Percentiles rank a stretch among this genome's conserved stretches.
Evolutionary conservation across 2,113 vertebrate genomes (phyloP).

Genomic region (Amazona vittata): DNA sequence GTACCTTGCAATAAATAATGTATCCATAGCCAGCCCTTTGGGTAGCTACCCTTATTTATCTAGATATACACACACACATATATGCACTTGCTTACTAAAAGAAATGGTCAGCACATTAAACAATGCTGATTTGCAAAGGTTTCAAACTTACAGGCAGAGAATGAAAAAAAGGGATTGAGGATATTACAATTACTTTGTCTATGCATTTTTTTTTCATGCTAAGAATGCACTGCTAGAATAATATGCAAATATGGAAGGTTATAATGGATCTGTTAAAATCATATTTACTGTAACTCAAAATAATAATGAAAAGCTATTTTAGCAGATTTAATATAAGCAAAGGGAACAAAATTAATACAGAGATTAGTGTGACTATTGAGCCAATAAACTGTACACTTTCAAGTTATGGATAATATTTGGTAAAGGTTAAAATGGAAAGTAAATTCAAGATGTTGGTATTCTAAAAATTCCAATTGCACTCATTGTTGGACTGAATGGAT

Average conservation of each 20-base stretch:
- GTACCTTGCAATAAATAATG: slow-evolving; percentile 63
- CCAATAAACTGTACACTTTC: not conserved
- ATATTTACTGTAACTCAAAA: not conserved
- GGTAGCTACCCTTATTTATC: not conserved
- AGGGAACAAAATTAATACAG: not conserved
- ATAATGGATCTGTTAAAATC: slow-evolving; percentile 1
- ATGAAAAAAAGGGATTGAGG: not conserved
- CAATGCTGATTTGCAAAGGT: not conserved
- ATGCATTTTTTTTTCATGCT: not conserved
- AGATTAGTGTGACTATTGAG: not conserved
- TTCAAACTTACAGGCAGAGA: not conserved
- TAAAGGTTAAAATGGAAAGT: slow-evolving; percentile 2
- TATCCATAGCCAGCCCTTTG: slow-evolving; percentile 10
- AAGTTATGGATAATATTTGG: not conserved
- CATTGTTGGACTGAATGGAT: not conserved
- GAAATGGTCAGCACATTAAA: not conserved
- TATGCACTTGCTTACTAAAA: not conserved
- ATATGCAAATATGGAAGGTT: not conserved
- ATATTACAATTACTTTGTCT: not conserved
- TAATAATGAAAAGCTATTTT: slow-evolving; percentile 5
- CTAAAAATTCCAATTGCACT: not conserved
- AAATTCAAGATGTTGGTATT: not conserved
- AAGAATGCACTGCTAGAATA: not conserved
- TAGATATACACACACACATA: not conserved
- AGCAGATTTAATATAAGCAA: not conserved